Percentiles rank a stretch among this genome's conserved stretches.
phyloP scores from a whole-genome alignment of 1,140 invertebrate species.

The Sitophilus oryzae region DNA sequence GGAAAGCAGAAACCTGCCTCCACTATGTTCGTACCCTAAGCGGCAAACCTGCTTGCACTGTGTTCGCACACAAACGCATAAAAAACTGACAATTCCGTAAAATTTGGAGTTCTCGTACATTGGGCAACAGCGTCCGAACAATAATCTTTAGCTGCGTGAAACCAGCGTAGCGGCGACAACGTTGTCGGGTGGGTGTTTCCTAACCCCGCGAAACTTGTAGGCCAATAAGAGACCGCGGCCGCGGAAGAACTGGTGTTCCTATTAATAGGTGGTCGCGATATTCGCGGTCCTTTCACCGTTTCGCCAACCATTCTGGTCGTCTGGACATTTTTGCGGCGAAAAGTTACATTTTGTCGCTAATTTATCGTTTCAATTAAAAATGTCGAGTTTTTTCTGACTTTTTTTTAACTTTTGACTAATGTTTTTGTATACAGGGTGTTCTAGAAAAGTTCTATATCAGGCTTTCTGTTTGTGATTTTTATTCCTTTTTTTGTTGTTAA shows the following conservation, averaged over 20 bases:
- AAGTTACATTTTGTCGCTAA: no score
- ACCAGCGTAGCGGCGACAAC: background rate
- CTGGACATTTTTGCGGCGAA: slow-evolving; percentile 12
- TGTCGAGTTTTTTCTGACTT: background rate
- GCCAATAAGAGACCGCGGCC: background rate
- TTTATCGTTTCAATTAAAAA: no score
- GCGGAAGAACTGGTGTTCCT: background rate
- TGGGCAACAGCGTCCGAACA: background rate
- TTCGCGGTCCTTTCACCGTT: background rate
- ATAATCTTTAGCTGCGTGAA: background rate
- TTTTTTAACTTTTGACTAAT: background rate
- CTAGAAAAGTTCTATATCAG: no score
- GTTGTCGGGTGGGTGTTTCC: slow-evolving; percentile 4
- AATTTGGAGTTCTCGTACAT: no score
- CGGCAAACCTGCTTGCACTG: no score
- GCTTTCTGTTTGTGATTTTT: no score
- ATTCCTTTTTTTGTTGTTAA: no score
- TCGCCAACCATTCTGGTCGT: background rate
- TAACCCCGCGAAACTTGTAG: slow-evolving; percentile 1
- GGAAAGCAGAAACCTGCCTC: no score
- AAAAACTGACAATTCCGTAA: no score
- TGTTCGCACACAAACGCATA: no score
- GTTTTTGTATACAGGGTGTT: background rate
- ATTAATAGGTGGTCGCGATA: slow-evolving; percentile 4
- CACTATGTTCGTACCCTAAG: no score